These are phyloP conservation scores for Ondatra zibethicus DNA, from an alignment of 2,113 vertebrate genomes.

Conservation along the genomic window DNA sequence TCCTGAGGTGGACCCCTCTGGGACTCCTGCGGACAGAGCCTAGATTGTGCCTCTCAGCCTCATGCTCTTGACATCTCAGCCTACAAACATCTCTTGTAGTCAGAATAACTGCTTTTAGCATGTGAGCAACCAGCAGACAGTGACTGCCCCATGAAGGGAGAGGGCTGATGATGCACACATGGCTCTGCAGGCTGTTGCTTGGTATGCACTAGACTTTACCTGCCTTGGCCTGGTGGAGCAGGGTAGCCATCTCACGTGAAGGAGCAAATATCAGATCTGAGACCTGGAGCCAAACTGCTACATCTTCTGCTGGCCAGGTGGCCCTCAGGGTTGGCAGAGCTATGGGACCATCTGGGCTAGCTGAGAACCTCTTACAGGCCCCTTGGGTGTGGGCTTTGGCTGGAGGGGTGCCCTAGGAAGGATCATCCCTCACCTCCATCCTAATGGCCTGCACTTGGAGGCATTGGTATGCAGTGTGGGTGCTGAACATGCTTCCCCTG, in stretches of 20 bases:
- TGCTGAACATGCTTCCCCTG: rapidly evolving
- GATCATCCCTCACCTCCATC: not conserved
- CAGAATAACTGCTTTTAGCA: not conserved
- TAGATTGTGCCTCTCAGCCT: not conserved
- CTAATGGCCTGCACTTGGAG: not conserved
- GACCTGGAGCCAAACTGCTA: not conserved
- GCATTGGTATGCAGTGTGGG: rapidly evolving
- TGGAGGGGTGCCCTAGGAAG: not conserved
- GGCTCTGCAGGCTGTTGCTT: rapidly evolving
- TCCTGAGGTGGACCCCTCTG: not conserved
- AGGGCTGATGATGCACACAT: rapidly evolving
- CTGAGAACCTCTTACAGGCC: not conserved
- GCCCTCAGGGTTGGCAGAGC: not conserved
- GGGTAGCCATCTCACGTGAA: not conserved
- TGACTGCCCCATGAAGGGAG: not conserved
- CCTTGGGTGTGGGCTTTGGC: not conserved
- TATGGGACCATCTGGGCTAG: not conserved
- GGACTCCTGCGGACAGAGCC: not conserved
- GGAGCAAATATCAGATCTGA: rapidly evolving
- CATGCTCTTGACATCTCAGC: not conserved
- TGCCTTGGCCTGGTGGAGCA: too few relatives aligned
- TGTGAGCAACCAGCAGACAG: not conserved
- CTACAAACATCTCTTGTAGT: rapidly evolving
- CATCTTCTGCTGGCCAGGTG: not conserved
- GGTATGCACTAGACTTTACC: rapidly evolving